phyloP scores from a whole-genome alignment of 1,140 invertebrate species.

The Teleopsis dalmanni region DNA sequence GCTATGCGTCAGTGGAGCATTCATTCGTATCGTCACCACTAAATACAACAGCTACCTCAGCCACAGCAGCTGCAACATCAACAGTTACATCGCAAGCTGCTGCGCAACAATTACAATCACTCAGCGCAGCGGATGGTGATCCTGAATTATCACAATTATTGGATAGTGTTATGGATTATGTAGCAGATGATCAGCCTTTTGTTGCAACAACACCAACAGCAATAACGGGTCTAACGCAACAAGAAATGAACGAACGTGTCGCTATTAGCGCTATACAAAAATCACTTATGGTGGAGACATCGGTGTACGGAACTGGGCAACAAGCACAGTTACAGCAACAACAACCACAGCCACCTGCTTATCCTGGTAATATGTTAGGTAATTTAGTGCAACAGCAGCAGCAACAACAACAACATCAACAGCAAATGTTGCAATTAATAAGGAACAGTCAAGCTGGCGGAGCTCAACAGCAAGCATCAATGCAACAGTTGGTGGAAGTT shows the following conservation, averaged over 20 bases:
- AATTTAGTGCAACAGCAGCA: slow-evolving; percentile 23
- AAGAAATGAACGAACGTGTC: slow-evolving; percentile 61
- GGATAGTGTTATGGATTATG: slow-evolving; percentile 75
- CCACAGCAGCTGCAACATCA: slow-evolving; percentile 29
- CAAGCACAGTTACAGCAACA: slow-evolving; percentile 57
- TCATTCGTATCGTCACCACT: slow-evolving; percentile 10
- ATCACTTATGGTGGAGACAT: slow-evolving; percentile 76
- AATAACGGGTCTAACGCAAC: slow-evolving; percentile 23
- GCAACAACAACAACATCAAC: slow-evolving; percentile 26
- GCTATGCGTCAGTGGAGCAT: slow-evolving; percentile 10
- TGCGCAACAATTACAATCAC: slow-evolving; percentile 23
- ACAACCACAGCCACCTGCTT: slow-evolving; percentile 46
- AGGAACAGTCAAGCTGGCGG: slow-evolving; percentile 3
- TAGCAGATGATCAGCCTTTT: slow-evolving; percentile 51
- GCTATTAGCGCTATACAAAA: slow-evolving; percentile 86
- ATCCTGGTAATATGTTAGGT: slow-evolving; percentile 26
- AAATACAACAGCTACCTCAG: slow-evolving; percentile 22
- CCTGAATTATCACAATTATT: slow-evolving; percentile 70
- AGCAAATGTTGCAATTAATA: slow-evolving; percentile 19
- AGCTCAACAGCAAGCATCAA: slow-evolving; percentile 7
- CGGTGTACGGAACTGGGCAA: slow-evolving; percentile 46
- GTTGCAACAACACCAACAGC: slow-evolving; percentile 42
- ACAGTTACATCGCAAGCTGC: slow-evolving; percentile 23
- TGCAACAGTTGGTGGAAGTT: slow-evolving; percentile 18
- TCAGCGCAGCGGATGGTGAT: slow-evolving; percentile 48